Conservation (phyloP, 2,113 vertebrate genomes). For the Semicossyphus pulcher region DNA sequence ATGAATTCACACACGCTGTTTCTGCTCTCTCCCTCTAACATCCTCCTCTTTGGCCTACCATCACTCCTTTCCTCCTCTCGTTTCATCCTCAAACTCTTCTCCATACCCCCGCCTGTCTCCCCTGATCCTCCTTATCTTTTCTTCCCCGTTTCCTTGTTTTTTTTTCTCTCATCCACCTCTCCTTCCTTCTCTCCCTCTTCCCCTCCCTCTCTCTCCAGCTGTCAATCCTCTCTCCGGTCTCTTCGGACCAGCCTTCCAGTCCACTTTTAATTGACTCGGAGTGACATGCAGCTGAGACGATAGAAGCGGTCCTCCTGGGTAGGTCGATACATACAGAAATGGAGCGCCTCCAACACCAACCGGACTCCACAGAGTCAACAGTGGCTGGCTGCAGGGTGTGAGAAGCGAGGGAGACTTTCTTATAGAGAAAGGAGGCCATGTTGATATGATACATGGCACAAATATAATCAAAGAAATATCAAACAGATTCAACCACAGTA, state of each 20-base stretch:
- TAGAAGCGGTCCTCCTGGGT: slow-evolving; percentile 41
- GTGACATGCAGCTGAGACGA: slow-evolving; percentile 55
- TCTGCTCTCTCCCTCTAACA: not conserved
- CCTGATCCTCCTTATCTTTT: slow-evolving; percentile 12
- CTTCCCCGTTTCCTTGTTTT: not conserved
- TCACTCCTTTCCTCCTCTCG: slow-evolving; percentile 17
- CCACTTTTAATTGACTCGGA: slow-evolving; percentile 71
- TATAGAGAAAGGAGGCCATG: slow-evolving; percentile 37
- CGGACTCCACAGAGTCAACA: slow-evolving; percentile 56
- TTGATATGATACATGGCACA: not conserved
- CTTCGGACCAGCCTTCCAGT: slow-evolving; percentile 47
- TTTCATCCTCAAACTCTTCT: slow-evolving; percentile 10
- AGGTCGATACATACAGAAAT: slow-evolving; percentile 54
- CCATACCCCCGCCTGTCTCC: not conserved
- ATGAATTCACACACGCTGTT: slow-evolving; percentile 43
- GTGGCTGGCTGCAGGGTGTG: slow-evolving; percentile 30
- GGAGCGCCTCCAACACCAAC: slow-evolving; percentile 41
- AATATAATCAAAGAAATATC: not conserved
- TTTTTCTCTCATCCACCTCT: not conserved
- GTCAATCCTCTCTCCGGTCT: slow-evolving; percentile 53
- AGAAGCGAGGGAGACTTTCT: slow-evolving; percentile 8
- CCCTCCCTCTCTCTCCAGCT: slow-evolving; percentile 20
- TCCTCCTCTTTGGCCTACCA: not conserved
- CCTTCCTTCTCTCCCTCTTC: not conserved
- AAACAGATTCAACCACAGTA: no score